These are phyloP conservation scores for Drosophila murphyi DNA, from an alignment of 1,140 invertebrate genomes.

Conservation along the genomic window DNA sequence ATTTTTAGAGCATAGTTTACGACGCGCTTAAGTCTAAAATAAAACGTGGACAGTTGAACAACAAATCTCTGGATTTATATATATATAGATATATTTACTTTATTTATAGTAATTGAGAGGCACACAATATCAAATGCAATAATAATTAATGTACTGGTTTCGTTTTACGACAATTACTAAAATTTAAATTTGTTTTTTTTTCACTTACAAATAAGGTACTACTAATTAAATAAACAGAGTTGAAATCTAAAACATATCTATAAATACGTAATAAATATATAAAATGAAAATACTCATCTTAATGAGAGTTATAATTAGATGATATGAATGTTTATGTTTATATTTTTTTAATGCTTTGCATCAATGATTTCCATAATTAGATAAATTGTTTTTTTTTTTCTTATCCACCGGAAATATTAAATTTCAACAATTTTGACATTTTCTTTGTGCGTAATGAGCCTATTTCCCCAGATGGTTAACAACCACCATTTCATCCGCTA, in stretches of 20 bases:
- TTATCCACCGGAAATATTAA: slow-evolving; percentile 7
- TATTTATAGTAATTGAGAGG: slow-evolving; percentile 8
- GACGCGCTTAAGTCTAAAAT: slow-evolving; percentile 48
- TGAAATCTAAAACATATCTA: slow-evolving; percentile 18
- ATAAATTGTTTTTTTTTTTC: slow-evolving; percentile 9
- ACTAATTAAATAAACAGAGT: slow-evolving; percentile 47
- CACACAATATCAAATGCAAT: slow-evolving; percentile 66
- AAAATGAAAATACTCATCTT: slow-evolving; percentile 19
- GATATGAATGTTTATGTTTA: slow-evolving; percentile 25
- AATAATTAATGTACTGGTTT: slow-evolving; percentile 42
- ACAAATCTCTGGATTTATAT: slow-evolving; percentile 47
- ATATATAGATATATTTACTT: slow-evolving; percentile 7
- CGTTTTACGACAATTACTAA: slow-evolving; percentile 34
- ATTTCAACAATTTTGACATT: slow-evolving; percentile 38
- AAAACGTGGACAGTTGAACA: slow-evolving; percentile 50
- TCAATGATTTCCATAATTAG: slow-evolving; percentile 38
- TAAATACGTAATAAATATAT: slow-evolving; percentile 7
- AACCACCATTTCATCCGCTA: not conserved
- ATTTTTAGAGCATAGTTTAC: slow-evolving; percentile 13
- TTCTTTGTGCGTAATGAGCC: slow-evolving; percentile 34
- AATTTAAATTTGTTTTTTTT: not conserved
- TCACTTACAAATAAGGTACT: slow-evolving; percentile 6
- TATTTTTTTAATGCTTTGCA: slow-evolving; percentile 10
- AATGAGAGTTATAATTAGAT: slow-evolving; percentile 60
- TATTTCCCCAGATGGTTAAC: slow-evolving; percentile 19